Evolutionary conservation across 1,140 invertebrate species (phyloP).

Genomic region (Meloidogyne chitwoodi): DNA sequence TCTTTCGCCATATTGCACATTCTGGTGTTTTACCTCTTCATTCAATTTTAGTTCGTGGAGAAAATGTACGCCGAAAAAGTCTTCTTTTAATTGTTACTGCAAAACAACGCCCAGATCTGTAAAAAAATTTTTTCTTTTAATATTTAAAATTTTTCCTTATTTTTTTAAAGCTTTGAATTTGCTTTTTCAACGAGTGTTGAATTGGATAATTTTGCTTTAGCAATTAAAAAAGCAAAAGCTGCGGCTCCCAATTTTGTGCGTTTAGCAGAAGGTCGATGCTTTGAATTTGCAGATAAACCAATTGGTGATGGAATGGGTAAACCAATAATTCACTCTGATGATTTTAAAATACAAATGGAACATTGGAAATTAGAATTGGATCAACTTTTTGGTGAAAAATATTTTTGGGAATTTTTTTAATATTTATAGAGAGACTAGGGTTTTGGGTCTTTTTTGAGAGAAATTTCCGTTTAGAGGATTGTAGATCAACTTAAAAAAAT

Average conservation of each 20-base stretch:
- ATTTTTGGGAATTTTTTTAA: not conserved
- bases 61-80: constrained; percentile 28
- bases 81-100: constrained; percentile 34
- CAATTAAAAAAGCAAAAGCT: constrained; percentile 32
- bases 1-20: constrained; percentile 19
- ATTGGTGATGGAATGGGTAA: constrained; percentile 14
- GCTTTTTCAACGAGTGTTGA: constrained; percentile 24
- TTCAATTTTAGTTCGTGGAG: constrained; percentile 28
- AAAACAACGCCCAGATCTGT: constrained; percentile 36
- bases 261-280: not conserved
- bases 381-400: constrained; percentile 23
- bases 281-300: constrained; percentile 7
- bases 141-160: not conserved
- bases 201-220: constrained; percentile 29
- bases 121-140: not conserved
- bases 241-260: constrained; percentile 33
- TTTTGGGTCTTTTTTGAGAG: too few relatives aligned
- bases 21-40: constrained; percentile 33
- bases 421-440: too few relatives aligned
- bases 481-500: too few relatives aligned
- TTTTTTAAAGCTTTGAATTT: constrained; percentile 13
- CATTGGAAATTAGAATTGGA: constrained; percentile 35
- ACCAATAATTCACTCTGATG: constrained; percentile 22
- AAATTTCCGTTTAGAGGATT: too few relatives aligned
- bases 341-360: constrained; percentile 25